Base-by-base conservation (phyloP, 2,113 vertebrate species). In the Paradoxurus hermaphroditus region DNA sequence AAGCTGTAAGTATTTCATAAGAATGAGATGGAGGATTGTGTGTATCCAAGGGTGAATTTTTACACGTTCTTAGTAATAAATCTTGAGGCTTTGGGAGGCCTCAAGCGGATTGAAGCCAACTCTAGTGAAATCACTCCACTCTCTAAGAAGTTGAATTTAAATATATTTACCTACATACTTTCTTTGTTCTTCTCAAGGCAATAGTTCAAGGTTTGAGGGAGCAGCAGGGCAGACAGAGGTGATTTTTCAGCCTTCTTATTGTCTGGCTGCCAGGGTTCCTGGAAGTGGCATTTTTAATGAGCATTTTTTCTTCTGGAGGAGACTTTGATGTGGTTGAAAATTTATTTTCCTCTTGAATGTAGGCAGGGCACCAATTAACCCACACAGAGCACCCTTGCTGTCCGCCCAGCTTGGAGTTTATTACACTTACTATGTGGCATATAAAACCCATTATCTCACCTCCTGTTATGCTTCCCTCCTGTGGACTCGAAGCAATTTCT, bases 201-300 rank as follows among this genome's bases (percentile, higher is more conserved):
- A 87, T 4, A 65, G 63, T 92, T 96, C 83, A 87, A 85, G 31
- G 82, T 78, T n/a, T 41, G 59, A 95, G 63, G 91, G 82, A 72
- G 56, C 13, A 62, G 10, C 49, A 59, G 34, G 77, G 77, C 78
- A 95, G 68, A 72, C 21, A 86, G 88, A 96, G 94, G 87, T 72
- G 65, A 86, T 95, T 88, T 95, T 68, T 96, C 72, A 92, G 67
- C 10, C 65, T 92, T 95, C 92, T 95, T 49, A 91, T 88, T 92
- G 79, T 97, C 93, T 89, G 92, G 21, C 93, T 95, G 93, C 97
- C 94, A 93, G 86, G 4, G 11, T 95, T 96, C 95, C 85, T 97
- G 67, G 95, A 97, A 97, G 95, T 94, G 46, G 87, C 73, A 93
- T 96, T 95, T 94, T 96, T 97, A 94, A 97, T 91, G 95, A 97